phyloP scores from a whole-genome alignment of 2,113 vertebrate genomes.

The Copsychus sechellarum region DNA sequence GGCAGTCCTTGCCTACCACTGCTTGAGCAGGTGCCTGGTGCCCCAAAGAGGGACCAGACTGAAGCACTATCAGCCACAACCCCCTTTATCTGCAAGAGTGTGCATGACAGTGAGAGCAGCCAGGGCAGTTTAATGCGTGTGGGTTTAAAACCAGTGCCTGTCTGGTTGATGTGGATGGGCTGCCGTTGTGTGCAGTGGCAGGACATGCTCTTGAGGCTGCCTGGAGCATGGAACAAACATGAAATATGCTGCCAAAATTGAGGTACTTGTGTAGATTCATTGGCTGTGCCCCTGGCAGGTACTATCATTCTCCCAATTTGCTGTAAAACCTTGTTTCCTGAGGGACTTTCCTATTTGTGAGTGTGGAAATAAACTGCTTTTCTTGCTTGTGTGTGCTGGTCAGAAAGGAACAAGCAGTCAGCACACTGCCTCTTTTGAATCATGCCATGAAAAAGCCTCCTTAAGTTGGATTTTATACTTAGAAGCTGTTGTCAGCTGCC shows the following conservation, averaged over 20 bases:
- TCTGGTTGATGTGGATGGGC: not conserved
- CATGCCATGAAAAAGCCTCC: not conserved
- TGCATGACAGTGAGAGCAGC: not conserved
- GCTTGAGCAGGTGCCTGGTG: not conserved
- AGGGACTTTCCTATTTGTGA: not conserved
- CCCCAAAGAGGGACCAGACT: not conserved
- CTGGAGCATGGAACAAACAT: not conserved
- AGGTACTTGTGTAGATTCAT: not conserved
- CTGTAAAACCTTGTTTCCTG: not conserved
- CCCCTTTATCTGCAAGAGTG: not conserved
- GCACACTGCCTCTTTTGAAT: not conserved
- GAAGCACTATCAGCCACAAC: fast-evolving
- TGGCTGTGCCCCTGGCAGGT: not conserved
- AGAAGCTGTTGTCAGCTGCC: not conserved
- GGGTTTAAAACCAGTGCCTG: not conserved
- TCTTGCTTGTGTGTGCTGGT: not conserved
- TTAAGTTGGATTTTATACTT: not conserved
- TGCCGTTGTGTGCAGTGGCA: not conserved
- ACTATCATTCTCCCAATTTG: fast-evolving
- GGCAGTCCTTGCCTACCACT: not conserved
- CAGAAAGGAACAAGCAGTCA: not conserved
- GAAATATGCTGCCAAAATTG: not conserved
- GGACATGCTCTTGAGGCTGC: not conserved
- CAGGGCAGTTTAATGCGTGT: not conserved
- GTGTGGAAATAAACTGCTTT: not conserved